Evolutionary conservation across 2,888 invertebrate genomes (phyloP).

Genomic region (Euphydryas editha): DNA sequence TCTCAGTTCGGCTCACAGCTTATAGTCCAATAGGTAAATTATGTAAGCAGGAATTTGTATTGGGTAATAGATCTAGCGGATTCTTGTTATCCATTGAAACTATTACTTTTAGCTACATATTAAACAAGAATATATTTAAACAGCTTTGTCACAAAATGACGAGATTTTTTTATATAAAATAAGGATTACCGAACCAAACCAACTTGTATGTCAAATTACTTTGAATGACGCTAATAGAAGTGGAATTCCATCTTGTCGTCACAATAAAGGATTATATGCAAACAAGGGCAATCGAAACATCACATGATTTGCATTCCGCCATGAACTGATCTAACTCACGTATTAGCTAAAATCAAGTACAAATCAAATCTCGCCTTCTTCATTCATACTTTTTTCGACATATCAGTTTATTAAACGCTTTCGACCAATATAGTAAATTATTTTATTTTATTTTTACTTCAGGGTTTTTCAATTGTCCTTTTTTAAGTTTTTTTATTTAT

Average conservation of each 20-base stretch:
- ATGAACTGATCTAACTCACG: constrained; percentile 37
- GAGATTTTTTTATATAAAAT: background rate
- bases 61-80: background rate
- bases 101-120: background rate
- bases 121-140: too few species aligned
- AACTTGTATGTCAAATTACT: background rate
- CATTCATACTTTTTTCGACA: too few species aligned
- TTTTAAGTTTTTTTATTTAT: too few species aligned
- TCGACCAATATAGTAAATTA: too few species aligned
- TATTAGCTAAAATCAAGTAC: constrained; percentile 18
- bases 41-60: background rate
- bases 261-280: constrained; percentile 69
- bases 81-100: background rate
- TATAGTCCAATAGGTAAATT: constrained; percentile 14
- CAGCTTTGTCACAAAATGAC: too few species aligned
- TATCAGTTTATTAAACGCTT: too few species aligned
- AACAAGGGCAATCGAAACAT: constrained; percentile 60
- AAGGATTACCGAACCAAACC: background rate
- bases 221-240: constrained; percentile 10
- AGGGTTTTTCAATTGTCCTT: too few species aligned
- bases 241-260: constrained; percentile 54
- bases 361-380: constrained; percentile 1
- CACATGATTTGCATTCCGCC: constrained; percentile 59
- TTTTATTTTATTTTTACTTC: too few species aligned
- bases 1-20: constrained; percentile 23